Evolutionary conservation across 2,888 invertebrate species (phyloP).

Genomic region (Adineta ricciae): DNA sequence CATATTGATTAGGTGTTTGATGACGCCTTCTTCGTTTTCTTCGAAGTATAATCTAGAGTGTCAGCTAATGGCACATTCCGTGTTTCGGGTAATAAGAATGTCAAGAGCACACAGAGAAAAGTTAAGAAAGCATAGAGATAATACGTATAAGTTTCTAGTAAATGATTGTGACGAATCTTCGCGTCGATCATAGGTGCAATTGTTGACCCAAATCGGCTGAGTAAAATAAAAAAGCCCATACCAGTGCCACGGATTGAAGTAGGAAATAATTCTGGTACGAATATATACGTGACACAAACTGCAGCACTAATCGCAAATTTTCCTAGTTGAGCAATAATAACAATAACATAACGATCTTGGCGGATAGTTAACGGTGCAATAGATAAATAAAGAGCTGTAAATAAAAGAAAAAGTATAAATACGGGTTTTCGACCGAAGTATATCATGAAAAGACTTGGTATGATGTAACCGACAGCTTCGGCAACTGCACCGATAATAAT

Average conservation of each 20-base stretch:
- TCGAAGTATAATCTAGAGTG: not conserved
- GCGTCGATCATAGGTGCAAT: not conserved
- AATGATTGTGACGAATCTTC: not conserved
- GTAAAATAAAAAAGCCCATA: not conserved
- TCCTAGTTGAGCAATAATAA: not conserved
- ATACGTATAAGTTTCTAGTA: not conserved
- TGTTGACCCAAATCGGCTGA: not conserved
- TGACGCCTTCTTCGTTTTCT: not conserved
- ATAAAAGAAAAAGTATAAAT: not conserved
- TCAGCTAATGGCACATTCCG: not conserved
- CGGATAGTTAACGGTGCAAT: not conserved
- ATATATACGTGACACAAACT: not conserved
- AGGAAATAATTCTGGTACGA: conserved; percentile 6
- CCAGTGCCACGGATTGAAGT: not conserved
- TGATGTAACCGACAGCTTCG: not conserved
- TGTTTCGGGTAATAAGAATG: not conserved
- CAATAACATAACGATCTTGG: not conserved
- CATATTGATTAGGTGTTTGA: not conserved
- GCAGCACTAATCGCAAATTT: conserved; percentile 8
- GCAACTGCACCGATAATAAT: not conserved
- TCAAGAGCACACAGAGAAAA: not conserved
- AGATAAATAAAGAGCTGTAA: not conserved
- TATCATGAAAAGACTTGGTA: not conserved
- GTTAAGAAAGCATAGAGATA: not conserved
- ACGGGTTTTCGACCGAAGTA: not conserved